Percentiles rank a stretch among this genome's conserved stretches.
Conservation (phyloP, 2,888 invertebrate genomes). For the Oscheius sp. region DNA sequence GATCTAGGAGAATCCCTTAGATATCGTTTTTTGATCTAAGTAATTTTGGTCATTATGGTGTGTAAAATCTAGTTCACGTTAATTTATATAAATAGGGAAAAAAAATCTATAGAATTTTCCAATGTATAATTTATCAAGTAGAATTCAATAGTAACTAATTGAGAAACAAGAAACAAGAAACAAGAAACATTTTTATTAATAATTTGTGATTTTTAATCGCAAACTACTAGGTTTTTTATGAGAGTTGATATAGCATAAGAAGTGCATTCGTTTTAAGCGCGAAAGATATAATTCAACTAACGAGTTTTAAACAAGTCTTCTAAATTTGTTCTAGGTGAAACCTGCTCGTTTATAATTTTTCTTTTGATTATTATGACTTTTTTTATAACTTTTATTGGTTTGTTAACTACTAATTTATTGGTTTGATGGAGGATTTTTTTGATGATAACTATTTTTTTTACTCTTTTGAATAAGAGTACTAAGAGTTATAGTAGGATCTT, state of each 20-base stretch:
- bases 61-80: neutral
- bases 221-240: constrained; percentile 59
- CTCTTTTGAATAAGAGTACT: constrained; percentile 43
- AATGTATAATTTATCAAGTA: neutral
- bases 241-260: constrained; percentile 61
- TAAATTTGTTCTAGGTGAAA: constrained; percentile 55
- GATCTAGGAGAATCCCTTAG: neutral
- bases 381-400: constrained; percentile 39
- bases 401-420: constrained; percentile 40
- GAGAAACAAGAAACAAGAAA: constrained; percentile 58
- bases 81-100: neutral
- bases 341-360: constrained; percentile 56
- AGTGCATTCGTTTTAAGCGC: constrained; percentile 63
- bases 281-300: constrained; percentile 58
- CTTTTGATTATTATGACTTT: constrained; percentile 51
- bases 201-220: constrained; percentile 52
- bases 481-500: constrained; percentile 46
- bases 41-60: no score
- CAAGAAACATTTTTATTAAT: constrained; percentile 51
- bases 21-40: no score
- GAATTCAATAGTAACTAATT: constrained; percentile 42
- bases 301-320: constrained; percentile 56
- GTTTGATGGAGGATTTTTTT: constrained; percentile 52
- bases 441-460: constrained; percentile 49
- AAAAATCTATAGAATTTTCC: constrained; percentile 14